A percentile compares a stretch with the other conserved stretches of the same genome.
Conservation (phyloP, 1,140 invertebrate species). For the Contarinia nasturtii region DNA sequence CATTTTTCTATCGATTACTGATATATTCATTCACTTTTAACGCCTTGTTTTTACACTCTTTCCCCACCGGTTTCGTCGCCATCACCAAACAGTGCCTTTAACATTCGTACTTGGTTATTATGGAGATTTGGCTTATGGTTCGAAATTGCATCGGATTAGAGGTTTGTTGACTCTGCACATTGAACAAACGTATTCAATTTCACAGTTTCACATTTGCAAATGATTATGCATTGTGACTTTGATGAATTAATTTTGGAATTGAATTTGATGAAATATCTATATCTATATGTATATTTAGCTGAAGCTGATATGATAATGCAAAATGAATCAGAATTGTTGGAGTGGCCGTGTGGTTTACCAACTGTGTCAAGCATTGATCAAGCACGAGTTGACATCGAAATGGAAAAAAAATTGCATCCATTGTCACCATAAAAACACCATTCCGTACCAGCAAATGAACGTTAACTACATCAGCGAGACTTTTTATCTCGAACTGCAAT, state of each 20-base stretch:
- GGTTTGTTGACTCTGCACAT: slow-evolving; percentile 22
- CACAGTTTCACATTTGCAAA: too few species aligned
- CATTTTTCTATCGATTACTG: too few species aligned
- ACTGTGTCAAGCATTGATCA: slow-evolving; percentile 44
- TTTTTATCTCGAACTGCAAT: too few species aligned
- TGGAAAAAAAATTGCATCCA: slow-evolving; percentile 44
- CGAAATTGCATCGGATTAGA: slow-evolving; percentile 52
- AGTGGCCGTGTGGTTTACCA: slow-evolving; percentile 47
- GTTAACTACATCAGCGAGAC: too few species aligned
- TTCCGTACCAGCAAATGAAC: too few species aligned
- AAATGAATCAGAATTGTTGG: slow-evolving; percentile 42
- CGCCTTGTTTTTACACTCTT: too few species aligned
- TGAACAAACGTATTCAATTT: too few species aligned
- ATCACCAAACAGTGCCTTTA: slow-evolving; percentile 44
- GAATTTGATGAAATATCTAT: too few species aligned
- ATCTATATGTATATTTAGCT: slow-evolving; percentile 27
- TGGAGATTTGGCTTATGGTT: slow-evolving; percentile 55
- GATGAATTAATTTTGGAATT: too few species aligned
- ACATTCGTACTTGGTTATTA: slow-evolving; percentile 53
- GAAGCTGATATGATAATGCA: slow-evolving; percentile 64
- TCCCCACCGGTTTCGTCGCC: too few species aligned
- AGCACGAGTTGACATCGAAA: slow-evolving; percentile 38
- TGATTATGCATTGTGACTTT: too few species aligned
- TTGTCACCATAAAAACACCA: not conserved
- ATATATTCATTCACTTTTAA: too few species aligned